Evolutionary conservation across 2,888 invertebrate species (phyloP), one percentile per base, ranked within the genome.

Genomic region (Xestia xanthographa): DNA sequence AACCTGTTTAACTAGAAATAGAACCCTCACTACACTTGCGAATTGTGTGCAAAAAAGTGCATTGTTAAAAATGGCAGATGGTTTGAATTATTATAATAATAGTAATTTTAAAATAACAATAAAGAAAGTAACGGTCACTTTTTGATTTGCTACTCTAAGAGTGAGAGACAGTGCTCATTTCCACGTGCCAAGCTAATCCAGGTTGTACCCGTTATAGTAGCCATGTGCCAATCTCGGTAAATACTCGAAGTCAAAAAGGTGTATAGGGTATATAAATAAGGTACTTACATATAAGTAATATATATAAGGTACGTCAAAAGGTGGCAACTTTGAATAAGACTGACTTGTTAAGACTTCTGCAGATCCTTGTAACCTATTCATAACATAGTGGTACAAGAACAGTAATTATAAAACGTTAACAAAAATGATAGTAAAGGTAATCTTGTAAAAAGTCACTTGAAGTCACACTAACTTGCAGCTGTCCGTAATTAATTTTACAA

Each of bases 21-120:
- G 72, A 75, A 90, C 91, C 93, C 93, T 91, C 86, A 86, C 82
- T 82, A 87, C 85, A 86, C 82, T 93, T 89, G 94, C 94, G 77
- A 94, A 94, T 92, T 92, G 90, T 90, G 87, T 90, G 87, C 92
- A 94, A 95, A 93, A 92, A 93, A 91, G 87, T 93, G 92, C 92
- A 92, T 92, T 94, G 93, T 94, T 84, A 65, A 89, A 88, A 86
- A 89, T 85, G 89, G 93, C 95, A 95, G 95, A 95, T 95, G 95
- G 93, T 88, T 89, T 88, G 87, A 86, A 83, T 88, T 87, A 90
- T 88, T 87, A 90, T 90, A 89, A 90, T 86, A 82, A 86, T 87
- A 89, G 87, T 87, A 83, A 87, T 86, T 87, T 85, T 84, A 83
- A 79, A 88, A 87, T 86, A 86, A 75, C 66, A 84, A 79, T 84